phyloP scores from a whole-genome alignment of 1,140 invertebrate genomes.

The Platyscapa corneri region DNA sequence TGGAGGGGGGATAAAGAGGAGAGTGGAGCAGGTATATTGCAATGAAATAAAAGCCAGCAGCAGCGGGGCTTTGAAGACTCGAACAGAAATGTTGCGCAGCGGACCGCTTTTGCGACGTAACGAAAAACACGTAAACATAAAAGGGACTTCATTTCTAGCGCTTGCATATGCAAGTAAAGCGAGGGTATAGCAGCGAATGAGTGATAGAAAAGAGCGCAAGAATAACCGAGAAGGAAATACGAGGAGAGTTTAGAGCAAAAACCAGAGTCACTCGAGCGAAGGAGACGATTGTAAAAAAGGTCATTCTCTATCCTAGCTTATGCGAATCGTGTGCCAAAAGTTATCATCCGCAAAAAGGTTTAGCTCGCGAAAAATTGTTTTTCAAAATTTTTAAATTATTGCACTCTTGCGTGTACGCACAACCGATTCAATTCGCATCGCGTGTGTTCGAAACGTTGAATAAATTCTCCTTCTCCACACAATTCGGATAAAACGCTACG shows the following conservation, averaged over 20 bases:
- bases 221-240: constrained; percentile 49
- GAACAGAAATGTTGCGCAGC: constrained; percentile 24
- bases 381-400: too few relatives aligned
- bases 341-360: constrained; percentile 38
- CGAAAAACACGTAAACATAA: constrained; percentile 64
- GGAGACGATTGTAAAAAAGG: constrained; percentile 55
- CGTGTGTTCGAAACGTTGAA: too few relatives aligned
- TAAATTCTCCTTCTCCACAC: too few relatives aligned
- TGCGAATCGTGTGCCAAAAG: constrained; percentile 54
- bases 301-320: constrained; percentile 35
- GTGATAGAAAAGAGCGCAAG: constrained; percentile 34
- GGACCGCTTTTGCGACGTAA: constrained; percentile 46
- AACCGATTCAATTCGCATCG: too few relatives aligned
- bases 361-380: not conserved
- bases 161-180: not conserved
- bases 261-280: constrained; percentile 56
- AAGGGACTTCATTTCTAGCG: constrained; percentile 6
- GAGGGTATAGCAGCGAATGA: constrained; percentile 9
- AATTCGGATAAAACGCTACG: too few relatives aligned
- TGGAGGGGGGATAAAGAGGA: too few relatives aligned
- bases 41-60: not conserved
- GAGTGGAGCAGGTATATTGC: not conserved
- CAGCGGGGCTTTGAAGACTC: constrained; percentile 31
- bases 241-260: constrained; percentile 40
- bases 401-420: too few relatives aligned